These are phyloP conservation scores for Pachycephala philippinensis DNA, from an alignment of 2,113 vertebrate genomes.

Conservation along the genomic window DNA sequence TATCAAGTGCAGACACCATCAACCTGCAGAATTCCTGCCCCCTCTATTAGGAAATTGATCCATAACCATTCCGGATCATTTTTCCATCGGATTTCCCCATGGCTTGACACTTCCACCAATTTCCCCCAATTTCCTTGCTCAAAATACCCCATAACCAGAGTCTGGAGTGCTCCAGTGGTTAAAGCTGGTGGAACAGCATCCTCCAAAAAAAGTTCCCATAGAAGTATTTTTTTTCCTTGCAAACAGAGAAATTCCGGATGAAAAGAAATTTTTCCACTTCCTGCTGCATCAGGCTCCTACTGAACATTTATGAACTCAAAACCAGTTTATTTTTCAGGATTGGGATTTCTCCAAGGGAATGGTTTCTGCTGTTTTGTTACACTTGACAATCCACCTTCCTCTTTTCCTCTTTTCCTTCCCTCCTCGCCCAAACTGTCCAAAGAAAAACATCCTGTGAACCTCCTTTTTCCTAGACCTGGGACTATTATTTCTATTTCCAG, in stretches of 20 bases:
- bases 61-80: not conserved
- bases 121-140: not conserved
- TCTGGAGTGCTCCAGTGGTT: not conserved
- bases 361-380: not conserved
- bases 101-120: not conserved
- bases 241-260: not conserved
- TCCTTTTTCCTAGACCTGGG: not conserved
- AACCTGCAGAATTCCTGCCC: not conserved
- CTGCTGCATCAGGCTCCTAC: not conserved
- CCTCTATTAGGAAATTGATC: not conserved
- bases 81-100: accelerated
- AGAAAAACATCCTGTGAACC: not conserved
- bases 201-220: not conserved
- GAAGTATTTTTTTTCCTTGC: not conserved
- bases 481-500: conserved; percentile 17
- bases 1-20: not conserved
- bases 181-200: not conserved
- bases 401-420: not conserved
- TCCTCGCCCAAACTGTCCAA: not conserved
- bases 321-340: not conserved
- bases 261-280: not conserved
- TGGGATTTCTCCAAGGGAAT: not conserved
- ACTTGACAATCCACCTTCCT: not conserved
- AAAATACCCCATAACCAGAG: not conserved
- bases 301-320: not conserved